Percentiles rank a stretch among this genome's conserved stretches.
Evolutionary conservation across 2,888 invertebrate species (phyloP).

Genomic region (Andrena flavipes): DNA sequence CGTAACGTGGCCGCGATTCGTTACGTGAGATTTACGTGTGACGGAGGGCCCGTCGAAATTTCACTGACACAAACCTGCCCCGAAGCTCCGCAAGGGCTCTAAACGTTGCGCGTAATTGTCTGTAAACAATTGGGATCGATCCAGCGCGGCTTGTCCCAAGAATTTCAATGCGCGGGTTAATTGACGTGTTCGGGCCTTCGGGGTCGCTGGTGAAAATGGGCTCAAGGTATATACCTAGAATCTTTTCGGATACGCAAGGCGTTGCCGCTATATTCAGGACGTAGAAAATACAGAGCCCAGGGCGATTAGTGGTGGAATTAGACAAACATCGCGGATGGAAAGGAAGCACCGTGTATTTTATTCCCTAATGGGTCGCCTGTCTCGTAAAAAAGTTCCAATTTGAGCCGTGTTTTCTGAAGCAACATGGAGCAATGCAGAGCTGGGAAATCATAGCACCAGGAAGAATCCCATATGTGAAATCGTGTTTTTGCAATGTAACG

Average conservation of each 20-base stretch:
- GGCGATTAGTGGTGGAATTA: neutral
- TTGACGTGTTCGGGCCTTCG: too few relatives aligned
- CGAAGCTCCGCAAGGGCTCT: neutral
- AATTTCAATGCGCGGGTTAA: too few relatives aligned
- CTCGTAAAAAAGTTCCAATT: neutral
- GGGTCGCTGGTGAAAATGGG: too few relatives aligned
- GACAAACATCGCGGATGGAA: neutral
- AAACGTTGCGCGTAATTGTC: constrained; percentile 10
- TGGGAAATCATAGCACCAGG: neutral
- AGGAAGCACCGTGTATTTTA: constrained; percentile 15
- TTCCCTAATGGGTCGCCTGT: constrained; percentile 7
- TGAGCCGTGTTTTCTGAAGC: constrained; percentile 18
- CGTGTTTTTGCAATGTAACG: neutral
- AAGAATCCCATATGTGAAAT: neutral
- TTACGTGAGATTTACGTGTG: constrained; percentile 28
- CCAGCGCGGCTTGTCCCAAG: neutral
- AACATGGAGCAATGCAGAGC: constrained; percentile 3
- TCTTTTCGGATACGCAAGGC: too few relatives aligned
- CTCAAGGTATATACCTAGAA: too few relatives aligned
- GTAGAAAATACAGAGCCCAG: neutral
- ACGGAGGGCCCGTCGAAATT: constrained; percentile 16
- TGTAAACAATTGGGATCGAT: constrained; percentile 5
- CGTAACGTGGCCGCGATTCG: constrained; percentile 60
- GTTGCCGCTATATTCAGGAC: too few relatives aligned
- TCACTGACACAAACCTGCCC: constrained; percentile 1